phyloP scores from a whole-genome alignment of 2,113 vertebrate species.

The Sisor rabdophorus region DNA sequence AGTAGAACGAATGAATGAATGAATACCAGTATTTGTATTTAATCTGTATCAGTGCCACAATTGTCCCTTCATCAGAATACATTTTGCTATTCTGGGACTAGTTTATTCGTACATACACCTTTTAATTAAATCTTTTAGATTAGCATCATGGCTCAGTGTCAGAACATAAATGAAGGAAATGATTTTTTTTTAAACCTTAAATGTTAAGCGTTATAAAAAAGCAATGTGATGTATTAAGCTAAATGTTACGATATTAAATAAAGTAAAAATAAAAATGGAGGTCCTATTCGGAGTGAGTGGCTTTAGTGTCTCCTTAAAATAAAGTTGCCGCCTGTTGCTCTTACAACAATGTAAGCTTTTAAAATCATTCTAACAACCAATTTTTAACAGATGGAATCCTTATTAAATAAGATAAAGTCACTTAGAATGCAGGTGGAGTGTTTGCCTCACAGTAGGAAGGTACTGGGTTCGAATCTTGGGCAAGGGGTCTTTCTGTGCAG shows the following conservation, averaged over 20 bases:
- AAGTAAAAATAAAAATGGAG: not conserved
- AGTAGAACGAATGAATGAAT: too few species aligned
- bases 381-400: not conserved
- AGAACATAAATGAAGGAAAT: constrained; percentile 33
- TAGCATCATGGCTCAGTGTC: not conserved
- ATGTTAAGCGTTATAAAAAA: not conserved
- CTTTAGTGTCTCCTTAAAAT: not conserved
- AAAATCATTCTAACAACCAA: too few species aligned
- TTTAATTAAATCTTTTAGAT: not conserved
- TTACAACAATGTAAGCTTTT: not conserved
- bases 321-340: not conserved
- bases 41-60: not conserved
- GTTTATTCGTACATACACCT: not conserved
- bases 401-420: too few species aligned
- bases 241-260: not conserved
- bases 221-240: not conserved
- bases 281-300: too few species aligned
- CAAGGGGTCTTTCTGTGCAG: too few species aligned
- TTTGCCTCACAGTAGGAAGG: too few species aligned
- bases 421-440: too few species aligned
- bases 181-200: not conserved
- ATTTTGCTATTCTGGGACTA: not conserved
- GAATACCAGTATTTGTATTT: not conserved
- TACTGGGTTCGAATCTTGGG: too few species aligned
- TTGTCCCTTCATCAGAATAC: not conserved